These are phyloP conservation scores for Conops quadrifasciatus DNA, from an alignment of 2,888 invertebrate genomes.

Conservation along the genomic window DNA sequence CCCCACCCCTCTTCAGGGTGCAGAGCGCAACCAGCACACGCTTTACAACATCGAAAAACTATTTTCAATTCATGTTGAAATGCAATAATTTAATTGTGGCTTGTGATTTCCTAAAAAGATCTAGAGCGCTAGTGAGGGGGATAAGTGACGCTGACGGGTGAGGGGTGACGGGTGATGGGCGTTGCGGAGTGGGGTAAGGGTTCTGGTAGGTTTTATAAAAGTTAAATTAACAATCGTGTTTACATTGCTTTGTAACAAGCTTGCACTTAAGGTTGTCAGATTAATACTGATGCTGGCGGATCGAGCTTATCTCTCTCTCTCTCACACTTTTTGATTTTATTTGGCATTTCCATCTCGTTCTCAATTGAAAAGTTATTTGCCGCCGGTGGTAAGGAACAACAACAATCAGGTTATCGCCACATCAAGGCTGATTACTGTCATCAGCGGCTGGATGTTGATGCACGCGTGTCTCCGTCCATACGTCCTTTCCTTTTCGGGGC, in stretches of 20 bases:
- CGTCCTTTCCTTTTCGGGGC: constrained; percentile 5
- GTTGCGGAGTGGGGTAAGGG: constrained; percentile 21
- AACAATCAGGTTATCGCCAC: constrained; percentile 43
- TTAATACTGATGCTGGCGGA: constrained; percentile 8
- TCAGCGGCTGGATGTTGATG: constrained; percentile 47
- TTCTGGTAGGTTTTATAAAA: constrained; percentile 40
- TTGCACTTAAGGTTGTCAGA: constrained; percentile 64
- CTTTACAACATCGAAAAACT: constrained; percentile 2
- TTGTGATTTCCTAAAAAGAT: constrained; percentile 46
- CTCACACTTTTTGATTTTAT: not conserved
- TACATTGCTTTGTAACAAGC: constrained; percentile 65
- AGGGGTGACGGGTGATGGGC: constrained; percentile 11
- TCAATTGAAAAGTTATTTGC: constrained; percentile 16
- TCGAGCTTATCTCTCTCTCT: constrained; percentile 38
- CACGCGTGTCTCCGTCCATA: constrained; percentile 50
- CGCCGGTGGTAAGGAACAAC: not conserved
- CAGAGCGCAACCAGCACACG: not conserved
- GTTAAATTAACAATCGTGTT: constrained; percentile 63
- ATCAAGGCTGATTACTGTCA: constrained; percentile 64
- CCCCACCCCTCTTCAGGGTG: not conserved
- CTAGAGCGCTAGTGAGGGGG: constrained; percentile 1
- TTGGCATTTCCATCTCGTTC: constrained; percentile 13
- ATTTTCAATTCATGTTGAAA: constrained; percentile 63
- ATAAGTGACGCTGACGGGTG: not conserved
- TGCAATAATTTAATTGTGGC: constrained; percentile 64